Evolutionary conservation across 2,888 invertebrate genomes (phyloP).

Genomic region (Lymantria monacha): DNA sequence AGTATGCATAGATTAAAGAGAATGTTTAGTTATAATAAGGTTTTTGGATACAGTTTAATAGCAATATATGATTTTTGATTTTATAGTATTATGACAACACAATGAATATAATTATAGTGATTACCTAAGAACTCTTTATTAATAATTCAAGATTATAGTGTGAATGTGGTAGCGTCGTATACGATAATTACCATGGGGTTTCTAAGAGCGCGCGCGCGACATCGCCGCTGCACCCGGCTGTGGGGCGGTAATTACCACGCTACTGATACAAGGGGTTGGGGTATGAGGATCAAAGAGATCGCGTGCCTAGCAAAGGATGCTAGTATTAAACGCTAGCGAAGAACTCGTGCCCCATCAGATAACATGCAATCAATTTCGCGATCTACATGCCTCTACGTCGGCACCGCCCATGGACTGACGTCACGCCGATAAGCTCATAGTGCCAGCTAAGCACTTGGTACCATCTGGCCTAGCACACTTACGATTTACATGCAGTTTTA

Average conservation of each 20-base stretch:
- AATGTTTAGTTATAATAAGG: no score
- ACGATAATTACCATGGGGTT: constrained; percentile 1
- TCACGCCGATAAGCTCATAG: constrained; percentile 73
- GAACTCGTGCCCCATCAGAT: constrained; percentile 80
- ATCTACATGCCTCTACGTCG: constrained; percentile 79
- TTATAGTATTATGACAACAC: no score
- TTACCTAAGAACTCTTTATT: background rate
- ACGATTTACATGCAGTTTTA: constrained; percentile 34
- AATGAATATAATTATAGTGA: no score
- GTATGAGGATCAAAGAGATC: constrained; percentile 76
- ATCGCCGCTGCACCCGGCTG: constrained; percentile 73
- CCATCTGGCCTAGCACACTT: constrained; percentile 52
- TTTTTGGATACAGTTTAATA: no score
- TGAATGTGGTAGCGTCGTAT: constrained; percentile 17
- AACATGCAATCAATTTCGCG: constrained; percentile 81
- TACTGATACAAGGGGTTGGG: constrained; percentile 53
- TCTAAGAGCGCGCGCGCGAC: constrained; percentile 57
- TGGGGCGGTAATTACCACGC: constrained; percentile 71
- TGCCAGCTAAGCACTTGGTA: constrained; percentile 74
- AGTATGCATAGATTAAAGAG: no score
- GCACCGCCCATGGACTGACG: constrained; percentile 77
- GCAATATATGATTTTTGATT: no score
- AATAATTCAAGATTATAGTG: background rate
- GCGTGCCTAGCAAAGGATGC: constrained; percentile 74
- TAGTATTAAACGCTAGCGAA: constrained; percentile 79